Evolutionary conservation across 2,797 vertebrate genomes (phyloP), one percentile per base, ranked within the genome.

Genomic region (Amniataba percoides): DNA sequence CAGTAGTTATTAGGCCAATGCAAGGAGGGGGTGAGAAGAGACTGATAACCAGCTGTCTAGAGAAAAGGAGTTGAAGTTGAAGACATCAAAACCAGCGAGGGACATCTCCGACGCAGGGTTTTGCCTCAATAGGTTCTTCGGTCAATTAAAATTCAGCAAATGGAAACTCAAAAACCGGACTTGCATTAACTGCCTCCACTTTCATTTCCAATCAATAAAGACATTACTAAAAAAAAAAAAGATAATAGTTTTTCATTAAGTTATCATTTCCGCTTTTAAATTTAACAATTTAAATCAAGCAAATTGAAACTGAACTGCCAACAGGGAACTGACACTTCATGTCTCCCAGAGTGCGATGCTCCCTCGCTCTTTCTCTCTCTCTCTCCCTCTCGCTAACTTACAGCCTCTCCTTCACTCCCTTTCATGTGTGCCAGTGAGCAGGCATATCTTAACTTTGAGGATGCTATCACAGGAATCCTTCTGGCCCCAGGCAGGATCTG

Each of bases 401-500:
- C 62, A 52, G 34, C 36, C 70, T 66, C 62, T 71, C 34, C 40
- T 2, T 45, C 60, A 43, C 36, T 70, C 53, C 53, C 51, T 84
- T 76, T 78, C 60, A 77, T 87, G 74, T 76, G 55, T 73, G 68
- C 67, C 51, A 77, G 78, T 12, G 57, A 71, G 76, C 59, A 58
- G 71, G 71, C 67, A 64, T 80, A 76, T 81, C 81, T 80, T 60
- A 70, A 71, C 81, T 87, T 78, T 81, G 71, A 89, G 75, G 78
- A 67, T 45, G 70, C 46, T 46, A 83, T 91, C 82, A 72, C 69
- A 88, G 81, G 63, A 78, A 74, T 84, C 83, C 81, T 86, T 69
- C 34, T 62, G 80, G 81, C 82, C 74, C 80, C 72, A 15, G 82
- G 86, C 51, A 16, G 78, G 69, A 84, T 72, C 84, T 83, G 83